Base-by-base conservation (phyloP, 2,113 vertebrate species). In the Himantopus leucocephalus region DNA sequence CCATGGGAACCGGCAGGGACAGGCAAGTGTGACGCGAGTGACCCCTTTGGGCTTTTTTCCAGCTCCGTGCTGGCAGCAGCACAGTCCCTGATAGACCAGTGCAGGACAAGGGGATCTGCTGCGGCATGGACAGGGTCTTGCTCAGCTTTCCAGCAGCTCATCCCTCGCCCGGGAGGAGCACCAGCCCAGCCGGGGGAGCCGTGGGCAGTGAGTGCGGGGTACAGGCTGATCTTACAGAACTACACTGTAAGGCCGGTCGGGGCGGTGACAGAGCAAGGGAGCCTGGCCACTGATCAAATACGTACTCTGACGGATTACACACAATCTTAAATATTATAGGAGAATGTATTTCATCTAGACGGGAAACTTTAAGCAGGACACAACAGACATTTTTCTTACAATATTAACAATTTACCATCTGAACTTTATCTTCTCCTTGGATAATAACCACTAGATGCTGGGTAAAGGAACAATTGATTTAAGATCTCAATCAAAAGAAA, bases 381-480 rank as follows among this genome's bases (percentile, higher is more conserved):
- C 77, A 96, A 73, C 90, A 90, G 81, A 66, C 95, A 95, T 96
- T 96, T 95, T 94, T 97, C 91, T 93, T 80, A 73, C 35, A 43
- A 85, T 95, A 94, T 92, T 96, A 96, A 94, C 90, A 97, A 96
- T 96, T 95, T 92, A 82, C 90, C 94, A 89, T 95, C 74, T 82
- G 94, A 95, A 93, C 93, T 95, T 84, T 88, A 94, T 93, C 95
- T 94, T 92, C 72, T 85, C 70, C 91, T 90, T 79, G 76, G 96
- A 96, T 95, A 96, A 93, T 85, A 94, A 90, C 93, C 82, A 82
- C 18, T 35, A 94, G 92, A 30, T 55, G 68, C 58, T 39, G 74
- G 41, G 80, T 74, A 93, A 92, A 85, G 91, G 85, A 97, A 96
- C 94, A 95, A 96, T 94, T 96, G 94, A 94, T 96, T 94, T 94